Conservation (phyloP, 1,140 invertebrate genomes). For the Araneus ventricosus region DNA sequence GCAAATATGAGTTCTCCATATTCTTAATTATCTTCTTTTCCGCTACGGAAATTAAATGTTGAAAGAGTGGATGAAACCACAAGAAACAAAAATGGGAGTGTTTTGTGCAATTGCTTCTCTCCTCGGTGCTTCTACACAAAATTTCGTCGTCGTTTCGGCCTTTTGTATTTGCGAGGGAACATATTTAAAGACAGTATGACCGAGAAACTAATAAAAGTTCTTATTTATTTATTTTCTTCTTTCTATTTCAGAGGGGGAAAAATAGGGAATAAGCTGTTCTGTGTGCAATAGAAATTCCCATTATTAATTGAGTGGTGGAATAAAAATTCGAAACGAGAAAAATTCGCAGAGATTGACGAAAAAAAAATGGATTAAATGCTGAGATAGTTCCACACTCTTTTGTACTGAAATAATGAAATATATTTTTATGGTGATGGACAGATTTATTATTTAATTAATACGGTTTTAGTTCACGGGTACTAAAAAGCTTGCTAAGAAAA, state of each 20-base stretch:
- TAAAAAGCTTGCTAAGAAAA: too few relatives aligned
- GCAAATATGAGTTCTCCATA: background rate
- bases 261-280: background rate
- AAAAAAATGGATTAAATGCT: background rate
- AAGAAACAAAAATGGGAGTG: background rate
- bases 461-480: background rate
- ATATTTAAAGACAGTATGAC: background rate
- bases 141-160: background rate
- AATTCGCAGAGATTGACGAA: background rate
- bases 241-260: background rate
- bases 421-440: background rate
- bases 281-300: background rate
- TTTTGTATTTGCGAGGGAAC: background rate
- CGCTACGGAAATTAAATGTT: background rate
- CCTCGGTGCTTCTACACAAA: background rate
- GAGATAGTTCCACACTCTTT: background rate
- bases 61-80: background rate
- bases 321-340: background rate
- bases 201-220: background rate
- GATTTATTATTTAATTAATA: background rate
- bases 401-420: background rate
- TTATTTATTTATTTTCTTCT: background rate
- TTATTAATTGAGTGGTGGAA: background rate
- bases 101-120: background rate
- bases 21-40: slow-evolving; percentile 23